These are phyloP conservation scores for Myiagra hebetior DNA, from an alignment of 2,113 vertebrate genomes.

Conservation along the genomic window DNA sequence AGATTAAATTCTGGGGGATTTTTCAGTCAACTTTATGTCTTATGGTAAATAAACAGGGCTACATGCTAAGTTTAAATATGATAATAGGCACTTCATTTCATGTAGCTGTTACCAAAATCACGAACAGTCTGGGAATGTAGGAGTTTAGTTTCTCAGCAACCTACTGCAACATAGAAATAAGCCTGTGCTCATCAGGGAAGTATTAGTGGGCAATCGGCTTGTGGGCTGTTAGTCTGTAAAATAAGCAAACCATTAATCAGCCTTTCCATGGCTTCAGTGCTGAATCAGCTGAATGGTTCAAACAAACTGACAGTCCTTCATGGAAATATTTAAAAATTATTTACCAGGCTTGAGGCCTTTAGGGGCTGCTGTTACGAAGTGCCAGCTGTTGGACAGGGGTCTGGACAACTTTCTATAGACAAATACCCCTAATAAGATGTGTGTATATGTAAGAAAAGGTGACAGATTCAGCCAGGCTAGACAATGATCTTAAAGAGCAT, in stretches of 20 bases:
- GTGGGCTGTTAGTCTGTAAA: neutral
- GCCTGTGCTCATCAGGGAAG: neutral
- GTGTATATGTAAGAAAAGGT: neutral
- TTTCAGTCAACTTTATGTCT: neutral
- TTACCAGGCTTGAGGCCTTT: neutral
- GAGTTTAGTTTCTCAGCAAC: neutral
- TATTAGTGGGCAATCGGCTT: neutral
- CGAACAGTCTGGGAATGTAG: neutral
- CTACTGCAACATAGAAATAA: neutral
- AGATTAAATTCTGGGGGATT: neutral
- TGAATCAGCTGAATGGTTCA: neutral
- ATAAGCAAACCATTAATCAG: constrained; percentile 46
- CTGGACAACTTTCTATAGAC: neutral
- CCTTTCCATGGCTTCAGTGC: neutral
- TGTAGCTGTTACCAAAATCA: neutral
- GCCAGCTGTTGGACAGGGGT: neutral
- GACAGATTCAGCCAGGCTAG: neutral
- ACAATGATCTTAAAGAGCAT: neutral
- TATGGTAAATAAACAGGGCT: neutral
- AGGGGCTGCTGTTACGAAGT: neutral
- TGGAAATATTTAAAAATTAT: neutral
- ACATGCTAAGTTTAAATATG: accelerated
- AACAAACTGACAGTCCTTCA: neutral
- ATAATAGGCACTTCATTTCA: neutral
- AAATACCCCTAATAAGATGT: neutral